Evolutionary conservation across 2,888 invertebrate species (phyloP).

Genomic region (Acronicta leporina): DNA sequence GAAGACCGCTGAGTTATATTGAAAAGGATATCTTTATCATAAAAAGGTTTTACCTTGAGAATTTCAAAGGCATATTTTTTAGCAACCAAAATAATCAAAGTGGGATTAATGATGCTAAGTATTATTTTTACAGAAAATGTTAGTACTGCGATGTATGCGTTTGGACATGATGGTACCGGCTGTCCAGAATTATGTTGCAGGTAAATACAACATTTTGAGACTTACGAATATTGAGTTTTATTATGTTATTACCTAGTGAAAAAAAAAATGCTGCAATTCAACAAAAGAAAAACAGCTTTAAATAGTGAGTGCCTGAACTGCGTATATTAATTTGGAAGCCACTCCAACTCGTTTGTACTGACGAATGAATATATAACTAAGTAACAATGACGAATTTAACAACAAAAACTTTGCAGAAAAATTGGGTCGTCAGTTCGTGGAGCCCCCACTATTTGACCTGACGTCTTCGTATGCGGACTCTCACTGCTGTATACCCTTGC

Average conservation of each 20-base stretch:
- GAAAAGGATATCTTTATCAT: too few species aligned
- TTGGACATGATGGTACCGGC: constrained; percentile 96
- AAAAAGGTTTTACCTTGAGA: too few species aligned
- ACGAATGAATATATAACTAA: too few species aligned
- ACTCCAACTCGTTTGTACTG: too few species aligned
- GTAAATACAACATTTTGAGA: constrained; percentile 70
- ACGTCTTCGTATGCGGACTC: constrained; percentile 95
- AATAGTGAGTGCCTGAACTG: too few species aligned
- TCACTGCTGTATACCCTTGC: constrained; percentile 95
- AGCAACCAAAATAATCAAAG: not conserved
- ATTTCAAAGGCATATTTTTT: not conserved
- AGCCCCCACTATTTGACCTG: constrained; percentile 97
- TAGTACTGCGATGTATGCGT: constrained; percentile 94
- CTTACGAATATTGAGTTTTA: too few species aligned
- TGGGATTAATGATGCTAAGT: not conserved
- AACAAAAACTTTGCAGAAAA: constrained; percentile 81
- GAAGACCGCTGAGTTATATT: too few species aligned
- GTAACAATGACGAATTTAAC: too few species aligned
- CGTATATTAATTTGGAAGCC: too few species aligned
- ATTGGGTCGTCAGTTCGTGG: constrained; percentile 94
- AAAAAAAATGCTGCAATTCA: too few species aligned
- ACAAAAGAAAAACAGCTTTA: too few species aligned
- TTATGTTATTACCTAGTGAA: too few species aligned
- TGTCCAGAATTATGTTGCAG: constrained; percentile 91
- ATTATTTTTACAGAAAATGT: constrained; percentile 90